Conservation (phyloP, 2,888 invertebrate genomes). For the Ceriagrion tenellum region DNA sequence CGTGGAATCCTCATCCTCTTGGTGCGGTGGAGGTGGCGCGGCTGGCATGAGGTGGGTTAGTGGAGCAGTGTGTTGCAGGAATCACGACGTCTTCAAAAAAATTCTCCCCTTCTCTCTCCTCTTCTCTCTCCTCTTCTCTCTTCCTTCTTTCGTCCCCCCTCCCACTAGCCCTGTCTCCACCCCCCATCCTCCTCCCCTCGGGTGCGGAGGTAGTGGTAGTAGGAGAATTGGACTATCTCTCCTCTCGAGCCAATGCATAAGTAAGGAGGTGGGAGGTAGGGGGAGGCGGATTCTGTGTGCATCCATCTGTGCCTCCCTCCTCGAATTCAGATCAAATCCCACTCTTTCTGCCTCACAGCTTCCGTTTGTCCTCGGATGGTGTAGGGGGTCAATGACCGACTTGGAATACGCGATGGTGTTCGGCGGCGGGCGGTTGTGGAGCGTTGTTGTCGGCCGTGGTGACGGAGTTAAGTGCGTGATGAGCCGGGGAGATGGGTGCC, state of each 20-base stretch:
- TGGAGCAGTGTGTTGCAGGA: constrained; percentile 57
- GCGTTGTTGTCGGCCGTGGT: constrained; percentile 25
- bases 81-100: constrained; percentile 30
- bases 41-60: constrained; percentile 56
- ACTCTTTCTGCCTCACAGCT: neutral
- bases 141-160: neutral
- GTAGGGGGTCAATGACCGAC: constrained; percentile 56
- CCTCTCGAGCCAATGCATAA: constrained; percentile 42
- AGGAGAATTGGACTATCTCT: constrained; percentile 55
- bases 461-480: constrained; percentile 22
- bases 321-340: constrained; percentile 64
- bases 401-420: constrained; percentile 62
- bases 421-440: neutral
- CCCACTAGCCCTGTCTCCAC: neutral
- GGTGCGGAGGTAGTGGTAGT: neutral
- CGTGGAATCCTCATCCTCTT: neutral
- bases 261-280: neutral
- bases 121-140: neutral
- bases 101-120: neutral
- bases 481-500: neutral
- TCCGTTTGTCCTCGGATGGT: constrained; percentile 23
- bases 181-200: neutral
- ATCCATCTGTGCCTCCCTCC: constrained; percentile 34
- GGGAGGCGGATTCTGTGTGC: constrained; percentile 57
- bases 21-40: neutral